Evolutionary conservation across 2,888 invertebrate genomes (phyloP).

Genomic region (Phengaris alcon): DNA sequence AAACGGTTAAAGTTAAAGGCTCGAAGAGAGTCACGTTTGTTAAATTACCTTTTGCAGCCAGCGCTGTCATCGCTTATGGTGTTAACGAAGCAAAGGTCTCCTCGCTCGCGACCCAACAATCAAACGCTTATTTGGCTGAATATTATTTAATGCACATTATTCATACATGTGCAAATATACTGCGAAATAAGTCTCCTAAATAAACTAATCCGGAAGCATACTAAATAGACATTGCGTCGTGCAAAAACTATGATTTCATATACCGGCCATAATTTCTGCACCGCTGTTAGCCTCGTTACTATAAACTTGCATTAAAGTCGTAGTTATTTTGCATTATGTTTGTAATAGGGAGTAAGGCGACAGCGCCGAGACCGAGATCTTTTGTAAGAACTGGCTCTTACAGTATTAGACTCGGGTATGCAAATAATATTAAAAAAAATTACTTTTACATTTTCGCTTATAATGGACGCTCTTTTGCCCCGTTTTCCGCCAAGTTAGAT

Average conservation of each 20-base stretch:
- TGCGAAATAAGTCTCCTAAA: not conserved
- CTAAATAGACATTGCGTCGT: conserved; percentile 44
- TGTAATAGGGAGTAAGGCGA: conserved; percentile 57
- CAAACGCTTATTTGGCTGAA: conserved; percentile 54
- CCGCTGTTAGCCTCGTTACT: conserved; percentile 46
- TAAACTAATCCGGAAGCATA: conserved; percentile 26
- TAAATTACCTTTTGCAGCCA: conserved; percentile 57
- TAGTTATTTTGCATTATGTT: conserved; percentile 59
- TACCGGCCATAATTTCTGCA: conserved; percentile 51
- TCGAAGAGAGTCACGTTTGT: conserved; percentile 64
- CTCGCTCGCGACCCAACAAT: conserved; percentile 48
- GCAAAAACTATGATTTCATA: conserved; percentile 48
- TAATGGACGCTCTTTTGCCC: conserved; percentile 49
- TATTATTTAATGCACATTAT: conserved; percentile 24
- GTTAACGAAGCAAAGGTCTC: conserved; percentile 62
- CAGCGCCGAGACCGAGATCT: conserved; percentile 48
- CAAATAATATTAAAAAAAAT: conserved; percentile 65
- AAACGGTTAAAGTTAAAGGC: conserved; percentile 55
- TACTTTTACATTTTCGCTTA: conserved; percentile 54
- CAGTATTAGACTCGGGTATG: conserved; percentile 52
- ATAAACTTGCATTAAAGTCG: conserved; percentile 61
- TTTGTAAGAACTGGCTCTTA: conserved; percentile 57
- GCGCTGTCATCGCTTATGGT: conserved; percentile 61
- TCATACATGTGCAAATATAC: not conserved
- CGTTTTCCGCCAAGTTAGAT: conserved; percentile 74